These are phyloP conservation scores for Panthera leo DNA, from an alignment of 2,113 vertebrate genomes.

Conservation along the genomic window DNA sequence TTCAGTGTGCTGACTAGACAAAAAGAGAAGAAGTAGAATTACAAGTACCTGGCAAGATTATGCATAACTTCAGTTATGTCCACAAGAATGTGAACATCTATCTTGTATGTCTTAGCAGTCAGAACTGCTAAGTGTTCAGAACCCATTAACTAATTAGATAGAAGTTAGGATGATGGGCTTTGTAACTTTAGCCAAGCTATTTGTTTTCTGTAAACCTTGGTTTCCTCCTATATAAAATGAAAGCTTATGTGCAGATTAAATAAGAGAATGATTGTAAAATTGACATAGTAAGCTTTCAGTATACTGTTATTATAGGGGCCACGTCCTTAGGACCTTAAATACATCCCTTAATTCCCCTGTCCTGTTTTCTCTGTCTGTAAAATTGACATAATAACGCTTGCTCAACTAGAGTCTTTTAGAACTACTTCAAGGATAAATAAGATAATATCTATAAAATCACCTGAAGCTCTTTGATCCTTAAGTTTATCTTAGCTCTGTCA, in stretches of 20 bases:
- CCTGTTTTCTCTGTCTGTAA: background rate
- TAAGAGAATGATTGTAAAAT: conserved; percentile 33
- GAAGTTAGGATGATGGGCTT: background rate
- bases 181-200: background rate
- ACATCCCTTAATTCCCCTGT: background rate
- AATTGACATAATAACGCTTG: background rate
- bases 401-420: background rate
- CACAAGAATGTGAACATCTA: background rate
- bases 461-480: background rate
- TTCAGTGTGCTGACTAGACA: background rate
- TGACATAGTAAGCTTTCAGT: background rate
- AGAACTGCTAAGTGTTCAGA: background rate
- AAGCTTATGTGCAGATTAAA: conserved; percentile 1
- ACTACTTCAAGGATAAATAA: background rate
- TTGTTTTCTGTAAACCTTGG: background rate
- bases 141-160: background rate
- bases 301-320: background rate
- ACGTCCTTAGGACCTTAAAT: background rate
- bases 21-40: background rate
- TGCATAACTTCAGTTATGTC: background rate
- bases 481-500: background rate
- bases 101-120: background rate
- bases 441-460: conserved; percentile 19
- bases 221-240: conserved; percentile 7
- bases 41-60: background rate